These are phyloP conservation scores for Psittacula derbiana DNA, from an alignment of 2,797 vertebrate species.

Conservation along the genomic window DNA sequence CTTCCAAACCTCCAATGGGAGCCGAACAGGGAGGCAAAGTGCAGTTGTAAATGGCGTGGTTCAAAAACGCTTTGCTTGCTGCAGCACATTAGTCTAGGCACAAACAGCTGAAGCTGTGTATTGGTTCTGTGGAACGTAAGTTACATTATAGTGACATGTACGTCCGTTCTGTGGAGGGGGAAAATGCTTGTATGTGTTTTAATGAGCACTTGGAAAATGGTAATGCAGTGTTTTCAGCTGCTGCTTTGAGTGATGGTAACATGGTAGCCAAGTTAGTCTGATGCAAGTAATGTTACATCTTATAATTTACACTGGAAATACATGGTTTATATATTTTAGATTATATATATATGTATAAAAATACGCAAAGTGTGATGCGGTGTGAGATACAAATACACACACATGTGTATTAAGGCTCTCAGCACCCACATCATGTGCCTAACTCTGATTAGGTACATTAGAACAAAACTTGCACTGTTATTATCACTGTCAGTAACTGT, in stretches of 20 bases:
- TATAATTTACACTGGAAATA: background rate
- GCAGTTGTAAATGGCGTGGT: background rate
- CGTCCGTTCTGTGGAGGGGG: background rate
- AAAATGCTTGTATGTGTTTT: background rate
- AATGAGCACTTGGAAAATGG: background rate
- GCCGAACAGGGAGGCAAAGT: background rate
- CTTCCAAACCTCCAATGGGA: accelerated
- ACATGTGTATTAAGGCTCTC: background rate
- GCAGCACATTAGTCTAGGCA: background rate
- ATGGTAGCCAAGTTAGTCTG: background rate
- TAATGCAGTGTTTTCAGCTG: background rate
- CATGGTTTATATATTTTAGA: background rate
- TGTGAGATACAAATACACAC: background rate
- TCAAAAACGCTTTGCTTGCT: background rate
- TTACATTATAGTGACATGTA: accelerated
- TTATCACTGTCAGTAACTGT: background rate
- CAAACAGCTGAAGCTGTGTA: background rate
- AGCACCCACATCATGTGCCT: background rate
- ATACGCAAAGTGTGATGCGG: background rate
- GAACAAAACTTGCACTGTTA: background rate
- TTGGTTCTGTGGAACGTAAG: background rate
- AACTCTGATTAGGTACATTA: background rate
- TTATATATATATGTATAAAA: background rate
- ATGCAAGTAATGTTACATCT: background rate
- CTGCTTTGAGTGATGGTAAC: background rate